Conservation (phyloP, 2,113 vertebrate genomes). For the Gobiocypris rarus region DNA sequence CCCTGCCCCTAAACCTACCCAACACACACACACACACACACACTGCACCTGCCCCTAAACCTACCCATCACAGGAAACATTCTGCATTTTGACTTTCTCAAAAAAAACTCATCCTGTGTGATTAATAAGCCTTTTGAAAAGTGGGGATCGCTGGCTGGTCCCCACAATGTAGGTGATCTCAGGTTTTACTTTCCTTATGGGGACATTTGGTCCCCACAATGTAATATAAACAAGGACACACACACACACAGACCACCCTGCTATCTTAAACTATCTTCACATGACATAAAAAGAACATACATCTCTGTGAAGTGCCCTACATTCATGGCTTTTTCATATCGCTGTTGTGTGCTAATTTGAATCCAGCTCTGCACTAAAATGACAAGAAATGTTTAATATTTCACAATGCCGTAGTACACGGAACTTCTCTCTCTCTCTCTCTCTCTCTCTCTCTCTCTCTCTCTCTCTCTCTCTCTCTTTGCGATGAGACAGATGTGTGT, state of each 20-base stretch:
- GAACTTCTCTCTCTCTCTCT: not conserved
- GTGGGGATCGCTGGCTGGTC: no score
- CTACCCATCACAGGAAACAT: no score
- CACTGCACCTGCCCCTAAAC: no score
- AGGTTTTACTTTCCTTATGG: no score
- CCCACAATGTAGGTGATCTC: no score
- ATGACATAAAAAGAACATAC: not conserved
- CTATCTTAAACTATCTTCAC: not conserved
- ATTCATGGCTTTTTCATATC: not conserved
- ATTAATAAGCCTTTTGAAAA: no score
- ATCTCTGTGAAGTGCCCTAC: not conserved
- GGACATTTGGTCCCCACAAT: no score
- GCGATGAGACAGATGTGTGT: conserved; percentile 47
- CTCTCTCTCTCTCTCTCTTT: conserved; percentile 14
- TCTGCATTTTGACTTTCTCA: no score
- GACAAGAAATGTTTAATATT: conserved; percentile 23
- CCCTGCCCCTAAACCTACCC: no score
- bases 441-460: conserved; percentile 26
- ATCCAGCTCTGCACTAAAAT: not conserved
- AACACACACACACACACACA: no score
- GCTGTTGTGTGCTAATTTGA: conserved; percentile 4
- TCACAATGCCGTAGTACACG: not conserved
- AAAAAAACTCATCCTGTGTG: no score
- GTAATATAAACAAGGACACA: no score
- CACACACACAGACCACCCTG: not conserved